Percentiles rank a stretch among this genome's conserved stretches.
Conservation (phyloP, 2,797 vertebrate species). For the Clarias pachynema region DNA sequence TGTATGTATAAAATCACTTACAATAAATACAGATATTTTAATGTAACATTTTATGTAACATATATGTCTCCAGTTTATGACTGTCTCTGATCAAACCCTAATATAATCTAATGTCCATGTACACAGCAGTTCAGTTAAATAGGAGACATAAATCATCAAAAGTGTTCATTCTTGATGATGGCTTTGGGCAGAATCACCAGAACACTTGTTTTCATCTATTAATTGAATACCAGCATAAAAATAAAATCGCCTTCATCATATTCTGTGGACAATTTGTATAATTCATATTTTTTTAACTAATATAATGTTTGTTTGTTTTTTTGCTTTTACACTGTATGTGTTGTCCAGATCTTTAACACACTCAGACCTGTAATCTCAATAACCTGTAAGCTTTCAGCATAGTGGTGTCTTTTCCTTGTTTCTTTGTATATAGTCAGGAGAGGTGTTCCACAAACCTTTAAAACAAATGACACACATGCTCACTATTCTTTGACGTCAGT, state of each 20-base stretch:
- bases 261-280: not conserved
- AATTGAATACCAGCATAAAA: no score
- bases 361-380: not conserved
- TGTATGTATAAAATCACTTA: no score
- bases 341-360: not conserved
- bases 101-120: no score
- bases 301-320: not conserved
- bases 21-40: no score
- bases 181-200: no score
- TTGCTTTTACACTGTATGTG: not conserved
- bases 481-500: not conserved
- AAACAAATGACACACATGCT: not conserved
- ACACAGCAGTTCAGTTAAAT: no score
- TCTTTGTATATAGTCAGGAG: not conserved
- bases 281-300: not conserved
- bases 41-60: no score
- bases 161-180: no score
- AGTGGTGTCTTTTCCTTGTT: not conserved
- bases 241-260: not conserved
- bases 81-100: no score
- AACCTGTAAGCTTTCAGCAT: not conserved
- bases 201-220: no score
- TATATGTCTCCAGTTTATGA: no score
- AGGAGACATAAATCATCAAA: no score
- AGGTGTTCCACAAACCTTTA: not conserved